Conservation (phyloP, 2,888 invertebrate genomes). For the Ischnus inquisitorius region DNA sequence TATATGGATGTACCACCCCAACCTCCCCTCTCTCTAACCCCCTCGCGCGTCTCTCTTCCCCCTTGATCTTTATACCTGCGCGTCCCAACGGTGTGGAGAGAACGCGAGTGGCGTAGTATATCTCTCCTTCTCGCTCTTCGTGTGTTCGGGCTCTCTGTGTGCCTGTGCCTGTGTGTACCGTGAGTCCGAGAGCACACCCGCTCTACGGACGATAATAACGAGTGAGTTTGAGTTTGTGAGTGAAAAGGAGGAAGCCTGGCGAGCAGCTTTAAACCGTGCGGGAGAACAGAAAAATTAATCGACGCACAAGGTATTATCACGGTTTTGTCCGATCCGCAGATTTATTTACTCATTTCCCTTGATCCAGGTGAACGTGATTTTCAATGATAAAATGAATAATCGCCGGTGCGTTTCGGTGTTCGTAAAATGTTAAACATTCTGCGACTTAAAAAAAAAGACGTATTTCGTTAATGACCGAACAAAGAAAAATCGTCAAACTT, state of each 20-base stretch:
- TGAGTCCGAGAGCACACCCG: conserved; percentile 27
- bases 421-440: too few relatives aligned
- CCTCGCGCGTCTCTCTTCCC: conserved; percentile 25
- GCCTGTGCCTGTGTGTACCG: conserved; percentile 15
- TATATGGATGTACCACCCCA: conserved; percentile 28
- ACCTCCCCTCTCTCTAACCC: conserved; percentile 1
- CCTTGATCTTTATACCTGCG: conserved; percentile 54
- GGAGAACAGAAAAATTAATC: background rate
- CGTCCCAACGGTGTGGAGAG: conserved; percentile 42
- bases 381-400: too few relatives aligned
- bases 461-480: too few relatives aligned
- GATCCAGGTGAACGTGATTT: too few relatives aligned
- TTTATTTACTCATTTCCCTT: too few relatives aligned
- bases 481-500: too few relatives aligned
- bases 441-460: too few relatives aligned
- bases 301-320: conserved; percentile 8
- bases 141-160: conserved; percentile 13
- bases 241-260: conserved; percentile 25
- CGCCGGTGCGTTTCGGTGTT: too few relatives aligned
- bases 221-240: conserved; percentile 26
- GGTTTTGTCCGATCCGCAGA: background rate
- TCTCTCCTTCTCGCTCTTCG: background rate
- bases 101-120: conserved; percentile 42
- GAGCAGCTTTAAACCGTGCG: conserved; percentile 5
- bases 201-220: conserved; percentile 10